A percentile compares a stretch with the other conserved stretches of the same genome.
phyloP scores from a whole-genome alignment of 2,797 vertebrate genomes.

The Odontamblyopus lacepedii region DNA sequence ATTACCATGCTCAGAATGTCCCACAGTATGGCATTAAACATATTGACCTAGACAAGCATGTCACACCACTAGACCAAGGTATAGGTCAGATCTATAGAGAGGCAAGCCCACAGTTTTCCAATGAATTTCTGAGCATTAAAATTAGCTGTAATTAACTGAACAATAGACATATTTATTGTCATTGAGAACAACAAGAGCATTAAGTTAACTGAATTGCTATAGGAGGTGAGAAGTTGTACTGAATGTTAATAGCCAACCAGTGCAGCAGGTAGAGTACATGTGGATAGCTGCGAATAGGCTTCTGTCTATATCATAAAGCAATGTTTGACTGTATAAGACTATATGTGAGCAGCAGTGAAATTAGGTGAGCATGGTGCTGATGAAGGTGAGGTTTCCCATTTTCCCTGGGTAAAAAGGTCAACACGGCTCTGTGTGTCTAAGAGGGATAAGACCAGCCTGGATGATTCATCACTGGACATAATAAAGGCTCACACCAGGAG shows the following conservation, averaged over 20 bases:
- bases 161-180: too few species aligned
- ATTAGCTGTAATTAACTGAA: too few species aligned
- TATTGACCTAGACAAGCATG: too few species aligned
- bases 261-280: background rate
- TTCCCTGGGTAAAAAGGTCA: constrained; percentile 40
- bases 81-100: too few species aligned
- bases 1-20: too few species aligned
- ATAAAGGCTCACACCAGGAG: constrained; percentile 73
- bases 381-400: constrained; percentile 54
- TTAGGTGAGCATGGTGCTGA: constrained; percentile 49
- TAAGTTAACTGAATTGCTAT: too few species aligned
- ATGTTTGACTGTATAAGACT: constrained; percentile 17
- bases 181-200: too few species aligned
- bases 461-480: constrained; percentile 75
- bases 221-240: background rate
- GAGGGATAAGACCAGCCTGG: constrained; percentile 66
- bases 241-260: background rate
- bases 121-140: too few species aligned
- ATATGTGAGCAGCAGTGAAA: constrained; percentile 30
- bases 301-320: constrained; percentile 28
- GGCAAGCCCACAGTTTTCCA: too few species aligned
- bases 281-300: constrained; percentile 8
- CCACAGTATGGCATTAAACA: too few species aligned
- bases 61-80: too few species aligned
- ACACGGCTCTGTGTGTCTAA: constrained; percentile 52